Conservation (phyloP, 2,797 vertebrate genomes). For the Lophius americanus region DNA sequence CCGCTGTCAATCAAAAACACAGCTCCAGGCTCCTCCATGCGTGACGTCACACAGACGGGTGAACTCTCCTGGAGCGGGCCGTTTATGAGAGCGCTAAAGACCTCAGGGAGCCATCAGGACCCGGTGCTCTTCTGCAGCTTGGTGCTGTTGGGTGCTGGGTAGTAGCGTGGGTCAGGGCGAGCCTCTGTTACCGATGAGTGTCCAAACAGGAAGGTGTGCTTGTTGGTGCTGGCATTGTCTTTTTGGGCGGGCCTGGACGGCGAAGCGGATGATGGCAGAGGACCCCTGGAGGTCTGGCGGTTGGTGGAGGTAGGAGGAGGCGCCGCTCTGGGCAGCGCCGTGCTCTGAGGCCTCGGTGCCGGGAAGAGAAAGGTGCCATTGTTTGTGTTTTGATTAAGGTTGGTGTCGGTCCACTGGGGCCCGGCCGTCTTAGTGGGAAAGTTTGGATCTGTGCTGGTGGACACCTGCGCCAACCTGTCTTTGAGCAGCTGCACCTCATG, state of each 20-base stretch:
- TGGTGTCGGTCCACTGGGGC: constrained; percentile 63
- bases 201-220: constrained; percentile 84
- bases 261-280: constrained; percentile 8
- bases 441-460: constrained; percentile 45
- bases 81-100: not conserved
- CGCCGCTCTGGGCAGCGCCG: constrained; percentile 18
- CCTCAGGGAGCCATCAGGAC: constrained; percentile 67
- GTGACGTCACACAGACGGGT: not conserved
- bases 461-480: constrained; percentile 69
- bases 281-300: constrained; percentile 56
- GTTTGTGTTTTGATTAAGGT: constrained; percentile 83
- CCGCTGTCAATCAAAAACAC: constrained; percentile 17
- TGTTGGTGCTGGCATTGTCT: constrained; percentile 60
- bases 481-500: constrained; percentile 82
- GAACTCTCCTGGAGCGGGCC: not conserved
- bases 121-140: constrained; percentile 77
- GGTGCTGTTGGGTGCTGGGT: constrained; percentile 59
- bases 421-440: constrained; percentile 44
- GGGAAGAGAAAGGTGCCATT: constrained; percentile 84
- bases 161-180: constrained; percentile 61
- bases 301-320: constrained; percentile 54
- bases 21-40: constrained; percentile 3
- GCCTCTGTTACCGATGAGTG: constrained; percentile 60
- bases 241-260: constrained; percentile 46
- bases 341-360: constrained; percentile 53